Conservation (phyloP, 2,888 invertebrate species). For the Heteromyza rotundicornis region DNA sequence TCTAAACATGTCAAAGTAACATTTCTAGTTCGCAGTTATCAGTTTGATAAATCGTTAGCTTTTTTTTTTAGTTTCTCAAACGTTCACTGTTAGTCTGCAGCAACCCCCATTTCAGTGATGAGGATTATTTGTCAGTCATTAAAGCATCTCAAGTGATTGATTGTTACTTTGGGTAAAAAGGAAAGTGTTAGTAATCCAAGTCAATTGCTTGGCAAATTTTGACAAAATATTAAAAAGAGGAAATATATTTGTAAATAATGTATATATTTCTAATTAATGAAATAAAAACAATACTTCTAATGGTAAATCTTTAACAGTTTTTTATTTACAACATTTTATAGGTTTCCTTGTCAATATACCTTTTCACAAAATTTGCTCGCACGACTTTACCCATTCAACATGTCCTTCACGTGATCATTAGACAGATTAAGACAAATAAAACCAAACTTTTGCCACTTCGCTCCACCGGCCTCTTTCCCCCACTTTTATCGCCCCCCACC, state of each 20-base stretch:
- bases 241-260: background rate
- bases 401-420: constrained; percentile 25
- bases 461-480: background rate
- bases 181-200: too few species aligned
- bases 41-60: too few species aligned
- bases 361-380: constrained; percentile 25
- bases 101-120: background rate
- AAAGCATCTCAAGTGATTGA: constrained; percentile 23
- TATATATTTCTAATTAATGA: too few species aligned
- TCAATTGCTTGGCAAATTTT: too few species aligned
- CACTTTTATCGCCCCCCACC: background rate
- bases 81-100: too few species aligned
- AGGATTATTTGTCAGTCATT: background rate
- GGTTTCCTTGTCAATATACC: background rate
- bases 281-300: background rate
- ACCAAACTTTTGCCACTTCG: constrained; percentile 17
- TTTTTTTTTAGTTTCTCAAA: too few species aligned
- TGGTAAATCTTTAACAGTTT: background rate
- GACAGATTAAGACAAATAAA: constrained; percentile 31
- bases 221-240: background rate
- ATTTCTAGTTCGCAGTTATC: too few species aligned
- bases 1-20: background rate
- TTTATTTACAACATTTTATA: constrained; percentile 7
- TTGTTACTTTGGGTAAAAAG: background rate
- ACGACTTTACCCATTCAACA: constrained; percentile 11